Evolutionary conservation across 2,888 invertebrate species (phyloP).

Genomic region (Ormyrus labotus): DNA sequence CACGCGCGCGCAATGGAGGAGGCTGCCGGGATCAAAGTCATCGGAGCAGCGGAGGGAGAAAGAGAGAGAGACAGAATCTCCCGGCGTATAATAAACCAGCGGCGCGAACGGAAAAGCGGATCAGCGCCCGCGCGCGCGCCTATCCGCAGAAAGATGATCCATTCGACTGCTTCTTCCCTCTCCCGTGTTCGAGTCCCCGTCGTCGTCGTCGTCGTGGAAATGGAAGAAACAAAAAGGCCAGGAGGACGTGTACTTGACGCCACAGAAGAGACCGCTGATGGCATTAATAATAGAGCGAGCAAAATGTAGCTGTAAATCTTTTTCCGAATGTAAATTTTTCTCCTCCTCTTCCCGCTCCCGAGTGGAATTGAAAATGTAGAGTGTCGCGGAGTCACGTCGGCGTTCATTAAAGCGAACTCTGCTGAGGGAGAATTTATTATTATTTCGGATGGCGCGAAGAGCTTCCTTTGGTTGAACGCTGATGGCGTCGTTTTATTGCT

Average conservation of each 20-base stretch:
- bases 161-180: neutral
- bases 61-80: neutral
- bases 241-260: too few relatives aligned
- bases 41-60: neutral
- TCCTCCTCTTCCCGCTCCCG: too few relatives aligned
- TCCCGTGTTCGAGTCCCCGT: too few relatives aligned
- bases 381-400: too few relatives aligned
- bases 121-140: neutral
- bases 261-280: neutral
- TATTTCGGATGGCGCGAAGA: too few relatives aligned
- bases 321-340: too few relatives aligned
- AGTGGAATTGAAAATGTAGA: too few relatives aligned
- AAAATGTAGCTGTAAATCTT: neutral
- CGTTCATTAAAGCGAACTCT: too few relatives aligned
- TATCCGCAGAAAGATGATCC: conserved; percentile 31
- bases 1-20: neutral
- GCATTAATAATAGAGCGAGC: neutral
- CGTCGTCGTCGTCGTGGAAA: too few relatives aligned
- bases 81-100: conserved; percentile 29
- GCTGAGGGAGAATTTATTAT: too few relatives aligned
- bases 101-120: conserved; percentile 29
- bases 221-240: neutral
- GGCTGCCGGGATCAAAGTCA: conserved; percentile 16
- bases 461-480: too few relatives aligned
- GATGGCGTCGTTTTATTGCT: too few relatives aligned